A percentile compares a stretch with the other conserved stretches of the same genome.
phyloP scores from a whole-genome alignment of 1,140 invertebrate species.

The Bilobella aurantiaca region DNA sequence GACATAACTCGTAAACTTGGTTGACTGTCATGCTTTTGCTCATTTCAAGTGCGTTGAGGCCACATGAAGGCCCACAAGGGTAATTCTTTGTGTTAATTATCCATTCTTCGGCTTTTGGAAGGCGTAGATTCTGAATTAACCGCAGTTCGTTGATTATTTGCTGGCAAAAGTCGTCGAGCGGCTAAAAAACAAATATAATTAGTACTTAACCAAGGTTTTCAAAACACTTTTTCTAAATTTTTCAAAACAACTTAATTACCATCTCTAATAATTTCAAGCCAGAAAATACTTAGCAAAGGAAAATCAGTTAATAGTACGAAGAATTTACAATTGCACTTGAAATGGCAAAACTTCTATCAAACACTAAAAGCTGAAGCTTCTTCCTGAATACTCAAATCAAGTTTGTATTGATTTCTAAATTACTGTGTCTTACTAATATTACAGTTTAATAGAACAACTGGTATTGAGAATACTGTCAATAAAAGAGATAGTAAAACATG shows the following conservation, averaged over 20 bases:
- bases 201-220: neutral
- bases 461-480: neutral
- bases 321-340: neutral
- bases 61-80: neutral
- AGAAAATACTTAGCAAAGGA: neutral
- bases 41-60: neutral
- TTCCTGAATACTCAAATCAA: too few species aligned
- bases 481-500: neutral
- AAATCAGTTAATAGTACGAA: neutral
- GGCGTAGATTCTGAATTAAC: neutral
- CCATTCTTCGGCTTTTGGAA: neutral
- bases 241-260: neutral
- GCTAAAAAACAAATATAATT: neutral
- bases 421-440: neutral
- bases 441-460: neutral
- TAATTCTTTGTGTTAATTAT: neutral
- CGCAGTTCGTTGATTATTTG: neutral
- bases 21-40: neutral
- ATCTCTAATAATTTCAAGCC: neutral
- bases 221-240: neutral
- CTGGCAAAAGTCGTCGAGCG: neutral
- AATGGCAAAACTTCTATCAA: neutral
- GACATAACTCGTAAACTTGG: neutral
- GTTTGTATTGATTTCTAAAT: neutral
- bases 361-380: too few species aligned